These are phyloP conservation scores for Cephus runcator DNA, from an alignment of 2,888 invertebrate species.

Conservation along the genomic window DNA sequence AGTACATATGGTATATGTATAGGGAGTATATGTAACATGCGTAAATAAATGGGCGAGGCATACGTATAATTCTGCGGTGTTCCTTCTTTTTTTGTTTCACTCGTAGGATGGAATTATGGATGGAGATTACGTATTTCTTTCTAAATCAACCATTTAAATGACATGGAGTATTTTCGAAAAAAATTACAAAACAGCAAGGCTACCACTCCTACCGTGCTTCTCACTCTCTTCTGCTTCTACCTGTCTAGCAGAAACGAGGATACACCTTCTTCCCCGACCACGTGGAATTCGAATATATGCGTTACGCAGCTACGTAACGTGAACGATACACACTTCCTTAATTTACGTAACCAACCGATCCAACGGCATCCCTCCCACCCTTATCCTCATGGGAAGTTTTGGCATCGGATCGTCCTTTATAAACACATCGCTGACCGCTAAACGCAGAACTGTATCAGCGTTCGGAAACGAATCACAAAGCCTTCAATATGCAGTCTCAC, in stretches of 20 bases:
- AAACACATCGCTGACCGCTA: slow-evolving; percentile 54
- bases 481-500: slow-evolving; percentile 52
- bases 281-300: slow-evolving; percentile 19
- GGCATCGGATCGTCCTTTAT: slow-evolving; percentile 59
- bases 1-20: too few species aligned
- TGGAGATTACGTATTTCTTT: not conserved
- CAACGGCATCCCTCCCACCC: slow-evolving; percentile 39
- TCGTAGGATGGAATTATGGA: not conserved
- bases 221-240: not conserved
- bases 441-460: slow-evolving; percentile 57
- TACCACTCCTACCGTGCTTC: not conserved
- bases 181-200: slow-evolving; percentile 19
- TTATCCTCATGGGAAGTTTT: slow-evolving; percentile 57
- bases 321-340: slow-evolving; percentile 49
- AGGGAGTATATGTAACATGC: too few species aligned
- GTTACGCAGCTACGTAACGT: slow-evolving; percentile 43
- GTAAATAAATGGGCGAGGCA: too few species aligned
- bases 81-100: not conserved
- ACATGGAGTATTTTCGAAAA: slow-evolving; percentile 2
- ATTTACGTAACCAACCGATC: slow-evolving; percentile 48
- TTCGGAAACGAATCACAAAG: slow-evolving; percentile 40
- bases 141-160: not conserved
- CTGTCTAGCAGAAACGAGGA: not conserved
- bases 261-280: slow-evolving; percentile 2
- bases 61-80: too few species aligned